phyloP scores from a whole-genome alignment of 2,797 vertebrate genomes.

The Periophthalmus magnuspinnatus region DNA sequence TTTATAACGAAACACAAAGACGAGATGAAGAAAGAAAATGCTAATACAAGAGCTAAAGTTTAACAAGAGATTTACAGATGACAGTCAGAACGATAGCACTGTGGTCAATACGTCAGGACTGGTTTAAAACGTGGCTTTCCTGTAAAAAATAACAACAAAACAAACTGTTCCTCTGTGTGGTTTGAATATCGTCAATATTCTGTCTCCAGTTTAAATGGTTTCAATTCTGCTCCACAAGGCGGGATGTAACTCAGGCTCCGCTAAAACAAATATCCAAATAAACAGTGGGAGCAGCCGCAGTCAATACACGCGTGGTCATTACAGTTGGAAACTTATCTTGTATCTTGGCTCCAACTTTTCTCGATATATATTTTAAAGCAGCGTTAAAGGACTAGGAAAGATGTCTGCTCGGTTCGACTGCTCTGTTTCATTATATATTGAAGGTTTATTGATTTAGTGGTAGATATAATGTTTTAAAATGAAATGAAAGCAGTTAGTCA shows the following conservation, averaged over 20 bases:
- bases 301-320: background rate
- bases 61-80: slow-evolving; percentile 22
- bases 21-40: slow-evolving; percentile 17
- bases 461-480: background rate
- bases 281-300: background rate
- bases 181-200: slow-evolving; percentile 70
- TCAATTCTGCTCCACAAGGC: slow-evolving; percentile 54
- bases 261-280: slow-evolving; percentile 37
- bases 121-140: slow-evolving; percentile 45
- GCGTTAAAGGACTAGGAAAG: background rate
- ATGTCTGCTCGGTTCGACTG: background rate
- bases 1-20: slow-evolving; percentile 17
- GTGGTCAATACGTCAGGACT: slow-evolving; percentile 51
- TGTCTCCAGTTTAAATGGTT: slow-evolving; percentile 67
- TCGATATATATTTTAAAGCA: background rate
- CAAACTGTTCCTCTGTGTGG: slow-evolving; percentile 41
- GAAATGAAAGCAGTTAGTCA: slow-evolving; percentile 5
- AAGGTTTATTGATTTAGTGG: background rate
- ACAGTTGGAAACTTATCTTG: background rate
- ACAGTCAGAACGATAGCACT: slow-evolving; percentile 18
- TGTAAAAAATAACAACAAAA: slow-evolving; percentile 46
- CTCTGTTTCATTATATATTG: background rate
- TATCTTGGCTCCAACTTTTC: background rate
- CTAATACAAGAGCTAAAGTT: slow-evolving; percentile 9
- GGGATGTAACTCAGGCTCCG: slow-evolving; percentile 54